A percentile compares a stretch with the other conserved stretches of the same genome.
Evolutionary conservation across 1,140 invertebrate species (phyloP).

Genomic region (Procambarus virginalis): DNA sequence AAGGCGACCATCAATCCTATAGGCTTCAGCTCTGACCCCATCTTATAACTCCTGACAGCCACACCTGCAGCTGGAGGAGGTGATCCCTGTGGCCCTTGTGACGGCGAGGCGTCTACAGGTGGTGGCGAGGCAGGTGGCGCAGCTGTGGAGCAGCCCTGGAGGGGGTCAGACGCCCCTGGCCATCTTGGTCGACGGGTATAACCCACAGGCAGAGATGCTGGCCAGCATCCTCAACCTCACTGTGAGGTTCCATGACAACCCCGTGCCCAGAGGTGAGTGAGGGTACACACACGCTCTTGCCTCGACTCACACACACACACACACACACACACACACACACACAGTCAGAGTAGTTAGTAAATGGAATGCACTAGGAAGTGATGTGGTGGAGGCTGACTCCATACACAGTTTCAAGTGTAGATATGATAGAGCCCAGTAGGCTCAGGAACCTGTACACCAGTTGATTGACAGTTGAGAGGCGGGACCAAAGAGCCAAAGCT

Average conservation of each 20-base stretch:
- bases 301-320: background rate
- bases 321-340: background rate
- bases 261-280: background rate
- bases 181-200: conserved; percentile 38
- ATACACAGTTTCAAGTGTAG: too few species aligned
- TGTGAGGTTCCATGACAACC: conserved; percentile 19
- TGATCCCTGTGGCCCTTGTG: conserved; percentile 45
- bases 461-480: too few species aligned
- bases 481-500: too few species aligned
- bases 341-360: too few species aligned
- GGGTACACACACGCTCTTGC: background rate
- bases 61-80: conserved; percentile 22
- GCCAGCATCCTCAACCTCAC: conserved; percentile 36
- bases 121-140: conserved; percentile 31
- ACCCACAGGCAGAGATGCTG: conserved; percentile 24
- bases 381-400: too few species aligned
- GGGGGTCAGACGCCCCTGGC: conserved; percentile 30
- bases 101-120: conserved; percentile 27
- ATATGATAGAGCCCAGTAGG: too few species aligned
- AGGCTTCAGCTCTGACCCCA: too few species aligned
- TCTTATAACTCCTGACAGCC: background rate
- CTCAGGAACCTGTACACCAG: too few species aligned
- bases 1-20: too few species aligned
- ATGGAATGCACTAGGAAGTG: too few species aligned
- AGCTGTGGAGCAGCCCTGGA: conserved; percentile 32